Base-by-base conservation (phyloP, 2,888 invertebrate genomes). In the Lepidochrysops patricia region DNA sequence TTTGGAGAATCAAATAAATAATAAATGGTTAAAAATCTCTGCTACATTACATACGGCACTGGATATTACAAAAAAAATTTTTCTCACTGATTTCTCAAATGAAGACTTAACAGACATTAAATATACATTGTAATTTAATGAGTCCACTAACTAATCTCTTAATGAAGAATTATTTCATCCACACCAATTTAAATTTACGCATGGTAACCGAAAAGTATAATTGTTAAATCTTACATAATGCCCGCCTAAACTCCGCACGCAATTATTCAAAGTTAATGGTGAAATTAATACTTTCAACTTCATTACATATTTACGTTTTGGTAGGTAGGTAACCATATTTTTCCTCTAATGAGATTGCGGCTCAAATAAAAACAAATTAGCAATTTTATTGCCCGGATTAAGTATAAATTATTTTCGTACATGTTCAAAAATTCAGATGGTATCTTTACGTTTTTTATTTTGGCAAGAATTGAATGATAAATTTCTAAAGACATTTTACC, bases 251-350 rank as follows among this genome's bases (percentile, higher is more conserved):
- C 82, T 83, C 77, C 70, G 72, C 72, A 74, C 72, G 80, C 82
- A 86, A 86, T 89, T 87, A 88, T 74, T 87, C 84, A 81, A 77
- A 83, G 83, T 86, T 88, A 85, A 85, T 85, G 86, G 81, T 76
- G 86, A 87, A 88, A 87, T 85, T 84, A 87, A 89, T 89, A 88
- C 84, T 86, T 87, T 84, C 79, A 81, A 80, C 83, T 83, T 84
- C 83, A 88, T 88, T 84, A 84, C 75, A 78, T 77, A 79, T 81
- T 81, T 57, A 48, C 57, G 61, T 64, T 65, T 66, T 48, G 43
- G 57, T 15, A 3, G 19, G 32, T n/a, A 54, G 54, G 54, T 29
- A 9, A 27, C 52, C 27, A 48, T 60, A 57, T 62, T 66, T 66
- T 59, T 59, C 34, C 59, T 62, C 50, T 54, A 54, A 54, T 54